Base-by-base conservation (phyloP, 2,888 invertebrate species). In the Eupithecia pulchellata region DNA sequence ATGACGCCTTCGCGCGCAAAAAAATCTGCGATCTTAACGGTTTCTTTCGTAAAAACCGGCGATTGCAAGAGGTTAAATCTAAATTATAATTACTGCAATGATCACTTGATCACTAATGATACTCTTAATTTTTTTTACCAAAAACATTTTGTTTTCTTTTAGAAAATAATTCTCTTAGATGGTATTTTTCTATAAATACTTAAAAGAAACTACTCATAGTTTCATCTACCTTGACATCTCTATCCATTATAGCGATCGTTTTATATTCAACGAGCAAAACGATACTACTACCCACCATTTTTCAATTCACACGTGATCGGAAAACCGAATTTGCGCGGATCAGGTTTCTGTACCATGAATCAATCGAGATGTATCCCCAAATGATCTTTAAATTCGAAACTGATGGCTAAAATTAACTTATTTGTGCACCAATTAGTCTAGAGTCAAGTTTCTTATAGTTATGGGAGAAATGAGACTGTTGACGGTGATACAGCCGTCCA, bases 251-350 rank as follows among this genome's bases (percentile, higher is more conserved):
- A 71, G 66, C 69, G 73, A 65, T 61, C 66, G 72, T 85, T 90
- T 86, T 78, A 80, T 89, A 91, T 90, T 90, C 90, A 82, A 79
- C 80, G 81, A 86, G 84, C 84, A 85, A 82, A 76, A 78, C 80
- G 81, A 86, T 85, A 86, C 82, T 68, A 83, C 83, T 81, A 81
- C 82, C 80, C 82, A 84, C 87, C 87, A 90, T 89, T 90, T 90
- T 89, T 90, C 87, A 90, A 85, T 84, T 78, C 80, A 86, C 85
- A 88, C 90, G 90, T 90, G 91, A 89, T 86, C 84, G 71, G 84
- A 85, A 86, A 84, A 71, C 79, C 72, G 75, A 84, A 81, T 78
- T 79, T 75, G 79, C 77, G 34, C 25, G 64, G 66, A 64, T 68
- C 71, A 69, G 63, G 66, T 72, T 64, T 62, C 57, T 42, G 42